These are phyloP conservation scores for Prietella phreatophila DNA, from an alignment of 2,113 vertebrate genomes.

Conservation along the genomic window DNA sequence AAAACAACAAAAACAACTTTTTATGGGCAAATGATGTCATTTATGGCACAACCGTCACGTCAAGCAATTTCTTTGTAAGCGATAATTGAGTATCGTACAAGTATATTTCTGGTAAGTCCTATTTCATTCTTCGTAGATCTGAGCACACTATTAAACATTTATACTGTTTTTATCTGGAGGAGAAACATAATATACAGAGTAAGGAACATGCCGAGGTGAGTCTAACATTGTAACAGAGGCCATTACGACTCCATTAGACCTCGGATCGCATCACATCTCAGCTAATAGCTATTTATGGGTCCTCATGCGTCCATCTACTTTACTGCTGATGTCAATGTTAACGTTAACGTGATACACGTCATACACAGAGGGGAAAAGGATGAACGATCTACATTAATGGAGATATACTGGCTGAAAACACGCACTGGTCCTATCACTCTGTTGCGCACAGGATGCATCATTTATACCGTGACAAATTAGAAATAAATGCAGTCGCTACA, in stretches of 20 bases:
- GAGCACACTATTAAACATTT: conserved; percentile 1
- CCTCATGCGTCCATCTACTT: neutral
- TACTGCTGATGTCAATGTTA: neutral
- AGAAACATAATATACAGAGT: neutral
- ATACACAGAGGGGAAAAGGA: no score
- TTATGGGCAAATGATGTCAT: neutral
- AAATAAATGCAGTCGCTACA: neutral
- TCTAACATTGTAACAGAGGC: neutral
- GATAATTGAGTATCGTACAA: neutral
- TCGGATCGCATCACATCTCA: neutral
- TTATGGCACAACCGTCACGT: neutral
- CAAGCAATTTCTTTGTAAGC: neutral
- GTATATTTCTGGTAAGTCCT: neutral
- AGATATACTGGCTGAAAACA: neutral
- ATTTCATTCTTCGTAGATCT: neutral
- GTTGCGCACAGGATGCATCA: neutral
- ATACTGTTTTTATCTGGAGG: neutral
- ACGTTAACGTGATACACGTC: neutral
- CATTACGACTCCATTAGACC: conserved; percentile 5
- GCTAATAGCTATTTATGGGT: conserved; percentile 13
- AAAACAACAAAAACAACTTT: no score
- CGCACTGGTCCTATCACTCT: neutral
- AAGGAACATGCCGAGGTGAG: neutral
- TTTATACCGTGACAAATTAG: neutral
- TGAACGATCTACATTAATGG: neutral